Evolutionary conservation across 1,140 invertebrate genomes (phyloP), one percentile per base, ranked within the genome.

Genomic region (Platorchestia sp.): DNA sequence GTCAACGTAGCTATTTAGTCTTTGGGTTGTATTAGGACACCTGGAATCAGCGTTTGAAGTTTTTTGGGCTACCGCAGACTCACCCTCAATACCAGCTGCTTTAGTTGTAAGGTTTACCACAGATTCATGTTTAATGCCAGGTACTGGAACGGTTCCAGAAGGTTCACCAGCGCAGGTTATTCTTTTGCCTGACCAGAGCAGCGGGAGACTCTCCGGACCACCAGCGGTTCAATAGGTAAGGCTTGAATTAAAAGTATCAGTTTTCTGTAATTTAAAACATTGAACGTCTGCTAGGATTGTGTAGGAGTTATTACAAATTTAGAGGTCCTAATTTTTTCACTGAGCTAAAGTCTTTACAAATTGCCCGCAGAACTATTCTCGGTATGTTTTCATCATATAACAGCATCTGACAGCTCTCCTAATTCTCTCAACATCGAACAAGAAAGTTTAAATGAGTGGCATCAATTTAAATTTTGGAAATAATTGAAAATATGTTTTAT

Each of bases 221-320:
- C 91, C 91, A n/a, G 19, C 91, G 45, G 43, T 93, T 93, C 91
- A 93, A 93, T 93, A 93, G 91, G 91, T 44, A 93, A 93, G 45
- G 44, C 43, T 47, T 47, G 91, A 93, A 93, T 93, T 93, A 93
- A 93, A 93, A 93, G 91, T 93, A 93, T 93, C 91, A 93, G 91
- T 93, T 93, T 93, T 47, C 91, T 45, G 91, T 93, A 93, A 93
- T 93, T 93, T 93, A 93, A 89, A 89, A 89, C 91, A 93, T 44
- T 93, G 41, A 93, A 47, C 43, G 91, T 45, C 45, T 47, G 43
- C 91, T 7, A 44, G 43, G 44, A 93, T 45, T 93, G 91, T 10
- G 36, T 44, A n/a, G 43, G 45, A 93, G 91, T 93, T 93, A 93
- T 93, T 45, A 93, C 87, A 89, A 89, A 89, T 89, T 89, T 89